A percentile compares a stretch with the other conserved stretches of the same genome.
Evolutionary conservation across 2,113 vertebrate species (phyloP).

Genomic region (Nothoprocta perdicaria): DNA sequence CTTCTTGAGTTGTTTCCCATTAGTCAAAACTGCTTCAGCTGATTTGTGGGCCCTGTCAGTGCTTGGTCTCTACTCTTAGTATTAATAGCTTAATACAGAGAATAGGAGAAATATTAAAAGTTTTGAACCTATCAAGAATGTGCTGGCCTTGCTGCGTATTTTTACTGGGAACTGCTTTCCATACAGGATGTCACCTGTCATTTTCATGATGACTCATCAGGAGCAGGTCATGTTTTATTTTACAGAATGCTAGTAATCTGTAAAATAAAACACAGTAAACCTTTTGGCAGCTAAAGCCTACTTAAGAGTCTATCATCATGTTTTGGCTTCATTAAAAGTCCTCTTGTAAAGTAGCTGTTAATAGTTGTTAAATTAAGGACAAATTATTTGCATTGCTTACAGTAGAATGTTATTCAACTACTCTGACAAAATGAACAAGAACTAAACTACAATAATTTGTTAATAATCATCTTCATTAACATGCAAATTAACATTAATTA

Average conservation of each 20-base stretch:
- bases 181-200: not conserved
- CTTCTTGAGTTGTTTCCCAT: not conserved
- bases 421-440: slow-evolving; percentile 54
- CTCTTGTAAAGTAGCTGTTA: slow-evolving; percentile 33
- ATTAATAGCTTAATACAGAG: not conserved
- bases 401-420: slow-evolving; percentile 48
- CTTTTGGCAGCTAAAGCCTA: slow-evolving; percentile 6
- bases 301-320: not conserved
- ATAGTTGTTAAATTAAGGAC: not conserved
- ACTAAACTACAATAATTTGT: slow-evolving; percentile 57
- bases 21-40: not conserved
- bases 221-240: slow-evolving; percentile 22
- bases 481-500: slow-evolving; percentile 70
- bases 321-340: slow-evolving; percentile 13
- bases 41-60: not conserved
- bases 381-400: slow-evolving; percentile 38
- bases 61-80: not conserved
- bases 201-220: not conserved
- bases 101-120: not conserved
- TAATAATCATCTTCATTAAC: slow-evolving; percentile 59
- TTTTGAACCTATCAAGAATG: not conserved
- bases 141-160: not conserved
- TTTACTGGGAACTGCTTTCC: not conserved
- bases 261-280: slow-evolving; percentile 36
- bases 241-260: not conserved